Conservation (phyloP, 2,113 vertebrate species). For the Elaphurus davidianus region DNA sequence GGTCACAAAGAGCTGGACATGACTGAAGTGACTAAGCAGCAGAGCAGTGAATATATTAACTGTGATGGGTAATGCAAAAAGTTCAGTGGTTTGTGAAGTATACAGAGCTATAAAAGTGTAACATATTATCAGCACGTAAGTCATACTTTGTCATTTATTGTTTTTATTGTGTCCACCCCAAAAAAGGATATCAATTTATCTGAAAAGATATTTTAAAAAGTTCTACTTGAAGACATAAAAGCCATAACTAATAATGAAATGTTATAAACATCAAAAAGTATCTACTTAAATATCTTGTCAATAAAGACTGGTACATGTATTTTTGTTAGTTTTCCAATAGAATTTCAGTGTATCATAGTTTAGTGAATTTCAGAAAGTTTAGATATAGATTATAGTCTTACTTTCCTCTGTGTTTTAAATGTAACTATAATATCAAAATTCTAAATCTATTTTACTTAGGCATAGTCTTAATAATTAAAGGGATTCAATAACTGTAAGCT, state of each 20-base stretch:
- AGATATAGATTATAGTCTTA: slow-evolving; percentile 25
- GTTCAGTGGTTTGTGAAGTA: background rate
- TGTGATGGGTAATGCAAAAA: background rate
- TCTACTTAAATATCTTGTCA: background rate
- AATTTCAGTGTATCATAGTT: background rate
- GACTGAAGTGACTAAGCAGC: background rate
- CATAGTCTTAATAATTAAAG: slow-evolving; percentile 36
- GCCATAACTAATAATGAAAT: background rate
- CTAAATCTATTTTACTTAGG: background rate
- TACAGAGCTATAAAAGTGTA: background rate
- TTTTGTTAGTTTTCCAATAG: slow-evolving; percentile 43
- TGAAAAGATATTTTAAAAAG: background rate
- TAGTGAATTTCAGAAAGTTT: background rate
- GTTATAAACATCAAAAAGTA: background rate
- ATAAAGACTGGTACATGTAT: background rate
- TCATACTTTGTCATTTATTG: background rate
- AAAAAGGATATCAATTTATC: background rate
- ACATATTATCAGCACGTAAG: background rate
- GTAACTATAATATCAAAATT: slow-evolving; percentile 5
- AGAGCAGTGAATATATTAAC: background rate
- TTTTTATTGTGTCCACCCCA: background rate
- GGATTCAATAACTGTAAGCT: background rate
- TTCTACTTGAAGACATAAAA: background rate
- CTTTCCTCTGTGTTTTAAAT: background rate
- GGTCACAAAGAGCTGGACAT: background rate